Percentiles rank a stretch among this genome's conserved stretches.
Conservation (phyloP, 2,888 invertebrate genomes). For the Digitonthophagus gazella region DNA sequence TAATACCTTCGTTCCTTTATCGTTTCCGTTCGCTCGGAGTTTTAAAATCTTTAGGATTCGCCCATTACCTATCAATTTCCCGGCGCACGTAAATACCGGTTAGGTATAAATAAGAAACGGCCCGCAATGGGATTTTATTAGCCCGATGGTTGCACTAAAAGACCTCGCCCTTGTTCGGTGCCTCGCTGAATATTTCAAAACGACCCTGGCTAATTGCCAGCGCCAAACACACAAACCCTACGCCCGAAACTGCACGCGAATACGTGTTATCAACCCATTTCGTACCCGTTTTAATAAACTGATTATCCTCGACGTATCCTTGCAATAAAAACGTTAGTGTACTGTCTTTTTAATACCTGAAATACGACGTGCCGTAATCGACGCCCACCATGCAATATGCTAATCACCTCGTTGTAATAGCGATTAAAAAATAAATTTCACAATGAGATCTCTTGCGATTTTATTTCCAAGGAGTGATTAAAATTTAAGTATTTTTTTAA, state of each 20-base stretch:
- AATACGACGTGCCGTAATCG: neutral
- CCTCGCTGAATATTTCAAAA: conserved; percentile 10
- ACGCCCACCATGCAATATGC: neutral
- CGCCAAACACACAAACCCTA: neutral
- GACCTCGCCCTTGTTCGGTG: neutral
- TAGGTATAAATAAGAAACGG: conserved; percentile 12
- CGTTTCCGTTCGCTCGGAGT: neutral
- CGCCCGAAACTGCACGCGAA: neutral
- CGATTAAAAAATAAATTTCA: neutral
- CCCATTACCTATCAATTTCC: conserved; percentile 18
- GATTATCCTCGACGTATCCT: neutral
- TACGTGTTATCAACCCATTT: neutral
- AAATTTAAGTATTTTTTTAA: too few relatives aligned
- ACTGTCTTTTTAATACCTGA: neutral
- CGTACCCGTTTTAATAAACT: neutral
- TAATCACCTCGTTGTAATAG: neutral
- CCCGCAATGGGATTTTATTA: conserved; percentile 7
- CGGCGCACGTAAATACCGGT: conserved; percentile 4
- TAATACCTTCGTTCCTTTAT: conserved; percentile 6
- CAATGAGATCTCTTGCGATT: too few relatives aligned
- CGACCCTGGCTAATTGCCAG: conserved; percentile 10
- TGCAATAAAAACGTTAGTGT: neutral
- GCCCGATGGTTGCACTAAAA: neutral
- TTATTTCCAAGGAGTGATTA: too few relatives aligned
- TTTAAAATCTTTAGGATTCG: neutral